A percentile compares a stretch with the other conserved stretches of the same genome.
phyloP scores from a whole-genome alignment of 1,140 invertebrate species.

The Magallana gigas region DNA sequence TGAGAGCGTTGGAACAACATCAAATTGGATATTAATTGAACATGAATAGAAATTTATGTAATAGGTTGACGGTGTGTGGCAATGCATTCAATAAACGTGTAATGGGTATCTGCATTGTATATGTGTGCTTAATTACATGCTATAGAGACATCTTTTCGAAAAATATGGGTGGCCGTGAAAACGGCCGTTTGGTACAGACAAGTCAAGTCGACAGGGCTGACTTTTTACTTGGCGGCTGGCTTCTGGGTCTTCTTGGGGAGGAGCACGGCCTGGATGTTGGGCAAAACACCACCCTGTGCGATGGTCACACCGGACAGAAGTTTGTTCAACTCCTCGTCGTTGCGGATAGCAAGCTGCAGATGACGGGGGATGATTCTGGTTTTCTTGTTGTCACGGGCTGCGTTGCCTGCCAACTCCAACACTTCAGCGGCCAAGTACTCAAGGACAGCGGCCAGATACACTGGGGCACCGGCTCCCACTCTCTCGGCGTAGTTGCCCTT shows the following conservation, averaged over 20 bases:
- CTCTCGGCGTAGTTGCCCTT: slow-evolving; percentile 70
- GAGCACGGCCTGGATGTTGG: slow-evolving; percentile 74
- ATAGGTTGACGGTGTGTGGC: too few relatives aligned
- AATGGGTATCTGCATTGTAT: too few relatives aligned
- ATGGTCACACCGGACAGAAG: slow-evolving; percentile 73
- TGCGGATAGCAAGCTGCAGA: slow-evolving; percentile 73
- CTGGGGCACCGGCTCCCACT: slow-evolving; percentile 71
- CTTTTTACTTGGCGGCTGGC: slow-evolving; percentile 35
- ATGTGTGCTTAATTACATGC: too few relatives aligned
- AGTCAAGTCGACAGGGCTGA: too few relatives aligned
- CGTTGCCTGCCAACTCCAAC: slow-evolving; percentile 57
- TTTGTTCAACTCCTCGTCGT: slow-evolving; percentile 77
- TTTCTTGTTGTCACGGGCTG: slow-evolving; percentile 81
- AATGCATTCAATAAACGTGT: too few relatives aligned
- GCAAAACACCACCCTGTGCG: slow-evolving; percentile 75
- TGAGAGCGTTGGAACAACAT: too few relatives aligned
- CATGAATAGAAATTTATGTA: too few relatives aligned
- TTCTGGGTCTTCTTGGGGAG: slow-evolving; percentile 72
- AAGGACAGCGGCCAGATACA: slow-evolving; percentile 75
- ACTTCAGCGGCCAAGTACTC: slow-evolving; percentile 80
- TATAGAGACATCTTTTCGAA: too few relatives aligned
- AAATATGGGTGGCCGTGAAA: too few relatives aligned
- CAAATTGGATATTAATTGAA: too few relatives aligned
- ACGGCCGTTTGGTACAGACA: too few relatives aligned
- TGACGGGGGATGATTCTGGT: slow-evolving; percentile 71